Evolutionary conservation across 2,113 vertebrate genomes (phyloP).

Genomic region (Proteles cristata): DNA sequence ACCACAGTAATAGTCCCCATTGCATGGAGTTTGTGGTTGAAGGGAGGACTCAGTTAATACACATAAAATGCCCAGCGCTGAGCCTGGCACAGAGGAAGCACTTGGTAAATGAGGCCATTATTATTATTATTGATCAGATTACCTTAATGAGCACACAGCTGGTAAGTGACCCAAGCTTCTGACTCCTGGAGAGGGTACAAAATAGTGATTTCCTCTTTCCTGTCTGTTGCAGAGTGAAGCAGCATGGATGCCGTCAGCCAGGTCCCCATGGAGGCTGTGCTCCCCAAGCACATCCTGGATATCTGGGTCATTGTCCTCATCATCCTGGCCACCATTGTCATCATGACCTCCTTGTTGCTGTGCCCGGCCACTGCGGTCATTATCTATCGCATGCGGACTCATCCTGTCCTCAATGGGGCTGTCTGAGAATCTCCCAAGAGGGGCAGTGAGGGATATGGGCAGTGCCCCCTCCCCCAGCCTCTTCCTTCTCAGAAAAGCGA

Average conservation of each 20-base stretch:
- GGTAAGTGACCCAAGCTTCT: neutral
- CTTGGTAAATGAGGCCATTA: neutral
- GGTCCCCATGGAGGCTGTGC: neutral
- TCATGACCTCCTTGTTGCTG: slow-evolving; percentile 89
- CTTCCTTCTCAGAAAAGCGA: neutral
- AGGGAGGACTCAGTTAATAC: neutral
- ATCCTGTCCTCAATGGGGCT: slow-evolving; percentile 82
- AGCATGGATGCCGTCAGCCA: slow-evolving; percentile 75
- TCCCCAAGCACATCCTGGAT: slow-evolving; percentile 89
- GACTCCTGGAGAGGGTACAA: neutral
- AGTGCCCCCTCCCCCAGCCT: neutral
- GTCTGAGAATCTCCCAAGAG: slow-evolving; percentile 73
- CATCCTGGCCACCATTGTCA: slow-evolving; percentile 88
- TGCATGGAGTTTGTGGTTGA: neutral
- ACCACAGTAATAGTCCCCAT: neutral
- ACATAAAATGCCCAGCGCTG: neutral
- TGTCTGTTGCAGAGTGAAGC: slow-evolving; percentile 71
- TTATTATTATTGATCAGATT: neutral
- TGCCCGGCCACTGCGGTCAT: slow-evolving; percentile 87
- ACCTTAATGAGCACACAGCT: neutral
- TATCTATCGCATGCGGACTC: slow-evolving; percentile 88
- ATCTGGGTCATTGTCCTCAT: slow-evolving; percentile 90
- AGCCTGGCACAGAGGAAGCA: neutral
- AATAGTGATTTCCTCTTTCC: slow-evolving; percentile 10
- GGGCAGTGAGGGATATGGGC: neutral